Conservation (phyloP, 2,888 invertebrate genomes). For the Drosophila anomalata region DNA sequence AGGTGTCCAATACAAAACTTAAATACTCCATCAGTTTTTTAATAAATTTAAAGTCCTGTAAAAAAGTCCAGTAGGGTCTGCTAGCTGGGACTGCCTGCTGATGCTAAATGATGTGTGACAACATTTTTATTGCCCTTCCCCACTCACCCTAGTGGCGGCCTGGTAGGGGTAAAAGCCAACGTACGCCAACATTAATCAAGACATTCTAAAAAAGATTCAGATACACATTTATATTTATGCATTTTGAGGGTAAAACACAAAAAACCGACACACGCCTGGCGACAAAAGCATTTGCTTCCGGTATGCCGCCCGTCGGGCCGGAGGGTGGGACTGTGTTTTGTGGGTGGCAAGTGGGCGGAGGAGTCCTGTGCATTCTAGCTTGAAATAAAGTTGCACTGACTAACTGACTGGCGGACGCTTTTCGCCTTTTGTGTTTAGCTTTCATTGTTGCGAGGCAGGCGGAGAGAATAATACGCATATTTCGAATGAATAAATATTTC, state of each 20-base stretch:
- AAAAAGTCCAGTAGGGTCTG: not conserved
- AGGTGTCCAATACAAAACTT: slow-evolving; percentile 54
- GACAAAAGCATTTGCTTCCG: slow-evolving; percentile 75
- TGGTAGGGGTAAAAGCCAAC: slow-evolving; percentile 70
- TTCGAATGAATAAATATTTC: slow-evolving; percentile 51
- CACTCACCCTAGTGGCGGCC: not conserved
- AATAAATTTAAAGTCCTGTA: slow-evolving; percentile 37
- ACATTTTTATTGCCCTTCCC: slow-evolving; percentile 65
- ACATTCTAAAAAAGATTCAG: slow-evolving; percentile 51
- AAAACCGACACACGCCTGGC: slow-evolving; percentile 69
- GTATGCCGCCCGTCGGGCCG: slow-evolving; percentile 62
- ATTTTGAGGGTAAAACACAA: slow-evolving; percentile 70
- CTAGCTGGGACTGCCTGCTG: slow-evolving; percentile 24
- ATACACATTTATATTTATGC: slow-evolving; percentile 65
- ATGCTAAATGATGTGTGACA: slow-evolving; percentile 76
- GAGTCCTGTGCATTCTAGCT: slow-evolving; percentile 75
- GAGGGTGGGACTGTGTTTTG: not conserved
- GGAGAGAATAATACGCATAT: slow-evolving; percentile 47
- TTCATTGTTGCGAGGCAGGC: slow-evolving; percentile 76
- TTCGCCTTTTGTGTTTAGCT: slow-evolving; percentile 75
- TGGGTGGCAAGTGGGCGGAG: not conserved
- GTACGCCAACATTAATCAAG: slow-evolving; percentile 78
- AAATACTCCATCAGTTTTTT: slow-evolving; percentile 38
- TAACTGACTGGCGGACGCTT: slow-evolving; percentile 64
- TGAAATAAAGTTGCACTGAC: slow-evolving; percentile 77